Base-by-base conservation (phyloP, 2,797 vertebrate species). In the Cossypha niveicapilla region DNA sequence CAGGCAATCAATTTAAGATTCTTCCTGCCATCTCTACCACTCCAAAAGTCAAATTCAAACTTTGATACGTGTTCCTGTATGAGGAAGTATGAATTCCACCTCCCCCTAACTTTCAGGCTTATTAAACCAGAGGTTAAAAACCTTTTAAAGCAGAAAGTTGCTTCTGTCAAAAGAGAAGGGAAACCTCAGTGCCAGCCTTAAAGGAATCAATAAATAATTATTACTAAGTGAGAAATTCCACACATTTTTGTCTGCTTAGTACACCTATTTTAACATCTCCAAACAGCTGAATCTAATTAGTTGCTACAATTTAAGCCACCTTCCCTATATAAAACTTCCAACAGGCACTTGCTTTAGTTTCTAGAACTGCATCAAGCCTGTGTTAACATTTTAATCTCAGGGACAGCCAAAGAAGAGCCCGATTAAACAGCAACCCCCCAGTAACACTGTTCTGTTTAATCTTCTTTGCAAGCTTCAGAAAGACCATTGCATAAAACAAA, bases 151-250 rank as follows among this genome's bases (percentile, higher is more conserved):
- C 32, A 93, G 81, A 86, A 94, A 83, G 81, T 22, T 34, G 14
- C 24, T 91, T 92, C 68, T 56, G 62, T 84, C 79, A 82, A 95
- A 94, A 83, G 19, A 76, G 48, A 91, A 82, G 37, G 44, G 66
- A 94, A 94, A 92, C n/a, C n/a, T 91, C 91, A 66, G 42, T 34
- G 50, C 27, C 82, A 93, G 60, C 71, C 85, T 85, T 84, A 77
- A 42, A 67, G 51, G 32, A 91, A 95, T 88, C 93, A 90, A 86
- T 79, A 96, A 90, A 91, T 57, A 68, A 79, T 87, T 91, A 44
- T 30, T 32, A 88, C 81, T 44, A 94, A 77, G 79, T 89, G 67
- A 37, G 88, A 96, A 97, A 96, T 93, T 93, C 90, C 90, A 88
- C 37, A 73, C 23, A 34, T 74, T 90, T 91, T 92, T 88, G 25